phyloP scores from a whole-genome alignment of 2,797 vertebrate genomes.

The Hipposideros larvatus region DNA sequence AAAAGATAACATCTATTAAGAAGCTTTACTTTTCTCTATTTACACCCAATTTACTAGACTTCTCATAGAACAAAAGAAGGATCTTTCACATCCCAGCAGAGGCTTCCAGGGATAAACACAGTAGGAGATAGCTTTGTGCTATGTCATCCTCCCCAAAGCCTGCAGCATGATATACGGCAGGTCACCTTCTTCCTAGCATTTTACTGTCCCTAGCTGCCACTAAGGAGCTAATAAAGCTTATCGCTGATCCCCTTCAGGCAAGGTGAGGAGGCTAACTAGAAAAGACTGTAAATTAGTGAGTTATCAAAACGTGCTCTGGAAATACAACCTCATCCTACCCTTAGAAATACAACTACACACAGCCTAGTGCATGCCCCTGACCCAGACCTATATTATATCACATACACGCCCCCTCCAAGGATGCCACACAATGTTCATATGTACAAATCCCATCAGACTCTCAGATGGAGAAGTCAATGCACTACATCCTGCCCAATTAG shows the following conservation, averaged over 20 bases:
- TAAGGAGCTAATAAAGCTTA: slow-evolving; percentile 62
- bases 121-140: neutral
- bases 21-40: neutral
- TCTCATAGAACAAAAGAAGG: slow-evolving; percentile 6
- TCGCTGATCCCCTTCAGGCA: neutral
- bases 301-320: neutral
- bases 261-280: slow-evolving; percentile 50
- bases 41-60: neutral
- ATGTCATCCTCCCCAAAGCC: neutral
- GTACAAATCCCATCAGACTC: neutral
- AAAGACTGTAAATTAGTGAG: slow-evolving; percentile 42
- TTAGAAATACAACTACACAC: neutral
- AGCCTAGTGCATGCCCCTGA: neutral
- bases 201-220: neutral
- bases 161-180: neutral
- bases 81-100: neutral
- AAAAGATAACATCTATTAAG: neutral
- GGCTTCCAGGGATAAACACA: neutral
- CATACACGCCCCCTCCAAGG: neutral
- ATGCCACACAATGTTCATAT: neutral
- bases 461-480: neutral
- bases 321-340: neutral
- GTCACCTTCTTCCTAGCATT: slow-evolving; percentile 13
- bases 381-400: neutral
- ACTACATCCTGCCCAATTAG: neutral